phyloP scores from a whole-genome alignment of 2,113 vertebrate species.

The Aldabrachelys gigantea region DNA sequence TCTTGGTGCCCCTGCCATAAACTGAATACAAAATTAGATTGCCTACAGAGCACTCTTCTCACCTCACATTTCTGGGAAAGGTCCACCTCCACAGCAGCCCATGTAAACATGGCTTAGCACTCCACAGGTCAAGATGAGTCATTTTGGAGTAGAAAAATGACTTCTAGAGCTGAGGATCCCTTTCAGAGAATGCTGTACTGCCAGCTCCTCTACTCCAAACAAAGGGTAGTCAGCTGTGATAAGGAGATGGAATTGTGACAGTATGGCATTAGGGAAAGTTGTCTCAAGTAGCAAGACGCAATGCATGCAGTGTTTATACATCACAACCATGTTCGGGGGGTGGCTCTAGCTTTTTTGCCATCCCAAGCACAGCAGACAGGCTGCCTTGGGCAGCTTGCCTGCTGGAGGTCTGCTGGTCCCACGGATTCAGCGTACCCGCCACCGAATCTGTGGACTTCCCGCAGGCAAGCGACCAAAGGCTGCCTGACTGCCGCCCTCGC shows the following conservation, averaged over 20 bases:
- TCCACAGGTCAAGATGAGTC: not conserved
- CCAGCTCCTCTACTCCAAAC: too few species aligned
- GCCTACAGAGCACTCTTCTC: not conserved
- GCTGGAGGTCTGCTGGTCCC: too few species aligned
- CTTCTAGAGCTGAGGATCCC: not conserved
- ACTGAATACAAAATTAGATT: too few species aligned
- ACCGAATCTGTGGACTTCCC: too few species aligned
- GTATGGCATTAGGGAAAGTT: not conserved
- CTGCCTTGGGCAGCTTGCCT: too few species aligned
- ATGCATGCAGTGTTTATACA: not conserved
- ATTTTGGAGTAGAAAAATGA: not conserved
- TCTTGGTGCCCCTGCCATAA: not conserved
- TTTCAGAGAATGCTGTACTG: not conserved
- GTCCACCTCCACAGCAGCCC: not conserved
- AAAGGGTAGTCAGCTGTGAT: not conserved
- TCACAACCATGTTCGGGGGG: not conserved
- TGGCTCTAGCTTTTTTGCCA: too few species aligned
- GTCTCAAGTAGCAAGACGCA: not conserved
- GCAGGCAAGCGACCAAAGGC: too few species aligned
- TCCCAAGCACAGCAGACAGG: too few species aligned
- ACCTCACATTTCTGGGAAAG: not conserved
- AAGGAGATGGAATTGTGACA: not conserved
- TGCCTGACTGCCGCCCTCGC: too few species aligned
- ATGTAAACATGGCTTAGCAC: not conserved
- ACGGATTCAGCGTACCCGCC: too few species aligned